These are phyloP conservation scores for Azemiops feae DNA, from an alignment of 2,113 vertebrate genomes.

Conservation along the genomic window DNA sequence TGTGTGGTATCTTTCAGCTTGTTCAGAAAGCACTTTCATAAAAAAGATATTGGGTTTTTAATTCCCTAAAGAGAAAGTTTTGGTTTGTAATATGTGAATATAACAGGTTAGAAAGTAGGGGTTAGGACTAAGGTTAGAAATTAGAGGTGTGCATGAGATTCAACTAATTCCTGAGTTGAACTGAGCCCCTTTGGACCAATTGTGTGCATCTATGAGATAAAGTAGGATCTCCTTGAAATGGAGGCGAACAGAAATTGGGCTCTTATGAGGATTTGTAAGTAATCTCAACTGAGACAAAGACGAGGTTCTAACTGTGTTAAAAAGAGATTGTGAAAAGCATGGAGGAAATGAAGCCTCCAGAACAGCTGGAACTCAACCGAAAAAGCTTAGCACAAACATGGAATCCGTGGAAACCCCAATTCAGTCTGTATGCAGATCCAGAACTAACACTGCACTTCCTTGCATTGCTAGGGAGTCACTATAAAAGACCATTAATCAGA, in stretches of 20 bases:
- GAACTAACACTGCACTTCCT: not conserved
- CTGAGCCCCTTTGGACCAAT: not conserved
- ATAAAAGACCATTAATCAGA: not conserved
- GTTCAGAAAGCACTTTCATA: not conserved
- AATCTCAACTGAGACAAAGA: not conserved
- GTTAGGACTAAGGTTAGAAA: not conserved
- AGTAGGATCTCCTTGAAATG: not conserved
- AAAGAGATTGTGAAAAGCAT: not conserved
- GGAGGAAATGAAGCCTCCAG: not conserved
- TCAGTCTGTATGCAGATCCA: not conserved
- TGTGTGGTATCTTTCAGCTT: slow-evolving; percentile 9
- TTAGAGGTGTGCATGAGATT: not conserved
- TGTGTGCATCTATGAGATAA: not conserved
- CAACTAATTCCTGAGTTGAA: not conserved
- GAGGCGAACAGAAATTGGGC: not conserved
- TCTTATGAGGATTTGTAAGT: not conserved
- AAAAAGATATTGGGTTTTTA: slow-evolving; percentile 3
- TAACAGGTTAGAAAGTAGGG: not conserved
- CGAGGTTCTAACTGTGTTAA: not conserved
- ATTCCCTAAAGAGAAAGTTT: not conserved
- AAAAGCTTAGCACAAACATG: not conserved
- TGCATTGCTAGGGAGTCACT: not conserved
- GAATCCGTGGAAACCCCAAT: not conserved
- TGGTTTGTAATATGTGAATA: not conserved
- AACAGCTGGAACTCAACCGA: not conserved